A percentile compares a stretch with the other conserved stretches of the same genome.
Conservation (phyloP, 2,797 vertebrate genomes). For the Sciaenops ocellatus region DNA sequence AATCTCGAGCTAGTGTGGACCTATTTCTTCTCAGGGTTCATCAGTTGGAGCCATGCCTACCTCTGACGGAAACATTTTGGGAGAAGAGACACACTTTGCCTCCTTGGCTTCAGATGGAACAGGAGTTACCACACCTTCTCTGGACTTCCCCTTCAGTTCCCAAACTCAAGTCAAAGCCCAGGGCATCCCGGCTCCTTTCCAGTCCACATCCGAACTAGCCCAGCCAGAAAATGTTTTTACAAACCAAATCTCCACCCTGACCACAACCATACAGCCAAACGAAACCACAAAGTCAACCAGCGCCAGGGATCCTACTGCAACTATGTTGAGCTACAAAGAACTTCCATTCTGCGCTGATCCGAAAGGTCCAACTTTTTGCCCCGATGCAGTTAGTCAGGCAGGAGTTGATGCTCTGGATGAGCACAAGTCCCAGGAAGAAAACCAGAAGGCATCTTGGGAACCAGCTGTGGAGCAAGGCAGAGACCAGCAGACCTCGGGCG, state of each 20-base stretch:
- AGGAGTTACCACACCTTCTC: slow-evolving; percentile 50
- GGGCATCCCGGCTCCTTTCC: slow-evolving; percentile 7
- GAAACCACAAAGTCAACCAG: not conserved
- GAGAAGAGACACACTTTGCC: slow-evolving; percentile 53
- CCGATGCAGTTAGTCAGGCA: slow-evolving; percentile 9
- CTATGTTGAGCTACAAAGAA: slow-evolving; percentile 34
- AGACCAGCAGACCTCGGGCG: slow-evolving; percentile 20
- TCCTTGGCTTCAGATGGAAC: slow-evolving; percentile 63
- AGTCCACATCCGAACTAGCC: slow-evolving; percentile 13
- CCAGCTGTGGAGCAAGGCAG: slow-evolving; percentile 22
- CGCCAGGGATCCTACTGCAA: slow-evolving; percentile 2
- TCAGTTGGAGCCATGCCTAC: slow-evolving; percentile 42
- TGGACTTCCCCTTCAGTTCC: slow-evolving; percentile 60
- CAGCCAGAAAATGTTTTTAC: slow-evolving; percentile 10
- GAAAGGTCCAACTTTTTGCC: slow-evolving; percentile 17
- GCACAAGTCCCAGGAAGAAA: slow-evolving; percentile 21
- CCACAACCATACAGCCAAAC: slow-evolving; percentile 29
- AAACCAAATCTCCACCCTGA: slow-evolving; percentile 50
- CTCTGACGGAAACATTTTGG: slow-evolving; percentile 46
- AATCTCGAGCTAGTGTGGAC: not conserved
- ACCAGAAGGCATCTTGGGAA: slow-evolving; percentile 15
- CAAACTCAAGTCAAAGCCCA: slow-evolving; percentile 61
- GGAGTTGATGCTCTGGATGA: slow-evolving; percentile 33
- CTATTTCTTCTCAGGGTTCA: slow-evolving; percentile 51
- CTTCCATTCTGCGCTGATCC: not conserved